Evolutionary conservation across 1,140 invertebrate species (phyloP).

Genomic region (Drosophila santomea): DNA sequence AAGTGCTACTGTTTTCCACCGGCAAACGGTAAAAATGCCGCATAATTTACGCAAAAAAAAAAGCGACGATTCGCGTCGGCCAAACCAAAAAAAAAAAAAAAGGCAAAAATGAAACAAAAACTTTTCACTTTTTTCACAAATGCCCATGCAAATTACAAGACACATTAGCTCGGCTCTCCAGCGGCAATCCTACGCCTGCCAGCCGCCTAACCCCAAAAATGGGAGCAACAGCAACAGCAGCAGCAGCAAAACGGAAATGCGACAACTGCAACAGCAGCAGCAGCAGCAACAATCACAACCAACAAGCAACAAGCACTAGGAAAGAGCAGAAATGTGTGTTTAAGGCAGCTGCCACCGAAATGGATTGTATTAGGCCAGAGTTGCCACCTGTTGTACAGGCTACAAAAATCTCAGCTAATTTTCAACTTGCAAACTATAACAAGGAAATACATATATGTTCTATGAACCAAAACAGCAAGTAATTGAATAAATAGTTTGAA

Average conservation of each 20-base stretch:
- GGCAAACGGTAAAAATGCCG: slow-evolving; percentile 75
- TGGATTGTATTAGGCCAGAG: slow-evolving; percentile 36
- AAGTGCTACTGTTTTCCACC: slow-evolving; percentile 80
- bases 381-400: not conserved
- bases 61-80: not conserved
- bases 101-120: slow-evolving; percentile 16
- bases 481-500: too few relatives aligned
- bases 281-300: slow-evolving; percentile 16
- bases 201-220: slow-evolving; percentile 69
- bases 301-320: slow-evolving; percentile 33
- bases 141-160: slow-evolving; percentile 84
- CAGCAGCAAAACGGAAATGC: slow-evolving; percentile 77
- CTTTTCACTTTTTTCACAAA: slow-evolving; percentile 80
- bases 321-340: slow-evolving; percentile 56
- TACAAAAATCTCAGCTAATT: not conserved
- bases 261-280: slow-evolving; percentile 28
- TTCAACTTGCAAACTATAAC: too few relatives aligned
- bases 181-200: slow-evolving; percentile 71
- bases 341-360: slow-evolving; percentile 63
- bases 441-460: too few relatives aligned
- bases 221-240: slow-evolving; percentile 73
- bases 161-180: slow-evolving; percentile 66
- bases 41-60: slow-evolving; percentile 76
- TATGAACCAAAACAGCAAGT: too few relatives aligned
- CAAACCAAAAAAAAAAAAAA: not conserved